Conservation (phyloP, 2,888 invertebrate species). For the Chorisops tibialis region DNA sequence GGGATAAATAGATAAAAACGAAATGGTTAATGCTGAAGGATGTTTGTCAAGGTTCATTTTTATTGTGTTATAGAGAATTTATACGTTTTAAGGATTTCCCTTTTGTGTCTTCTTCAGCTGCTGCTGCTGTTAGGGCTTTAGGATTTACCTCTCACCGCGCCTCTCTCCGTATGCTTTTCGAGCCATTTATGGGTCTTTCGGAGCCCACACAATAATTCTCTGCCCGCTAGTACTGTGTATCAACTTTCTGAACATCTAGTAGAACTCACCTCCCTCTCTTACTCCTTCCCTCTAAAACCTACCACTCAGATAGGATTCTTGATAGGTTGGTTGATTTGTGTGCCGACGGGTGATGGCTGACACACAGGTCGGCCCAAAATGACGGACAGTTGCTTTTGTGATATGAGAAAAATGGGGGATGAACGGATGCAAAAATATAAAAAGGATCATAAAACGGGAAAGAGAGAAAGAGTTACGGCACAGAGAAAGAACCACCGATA, state of each 20-base stretch:
- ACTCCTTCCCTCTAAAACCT: not conserved
- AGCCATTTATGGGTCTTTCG: too few species aligned
- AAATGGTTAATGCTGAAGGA: slow-evolving; percentile 32
- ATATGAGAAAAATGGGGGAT: too few species aligned
- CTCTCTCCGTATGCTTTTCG: not conserved
- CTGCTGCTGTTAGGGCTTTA: not conserved
- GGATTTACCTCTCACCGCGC: not conserved
- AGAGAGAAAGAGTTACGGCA: too few species aligned
- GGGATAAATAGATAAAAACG: slow-evolving; percentile 26
- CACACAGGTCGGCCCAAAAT: slow-evolving; percentile 13
- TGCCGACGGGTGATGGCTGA: slow-evolving; percentile 9
- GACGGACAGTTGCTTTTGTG: slow-evolving; percentile 4
- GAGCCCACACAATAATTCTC: not conserved
- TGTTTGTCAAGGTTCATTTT: slow-evolving; percentile 34
- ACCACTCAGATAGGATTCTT: not conserved
- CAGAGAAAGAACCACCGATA: too few species aligned
- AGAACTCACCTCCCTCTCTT: not conserved
- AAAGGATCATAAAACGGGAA: too few species aligned
- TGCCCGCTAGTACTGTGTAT: not conserved
- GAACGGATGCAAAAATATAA: too few species aligned
- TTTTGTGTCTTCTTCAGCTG: slow-evolving; percentile 19
- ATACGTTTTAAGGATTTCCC: slow-evolving; percentile 29
- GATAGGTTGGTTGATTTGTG: slow-evolving; percentile 23
- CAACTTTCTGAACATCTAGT: not conserved
- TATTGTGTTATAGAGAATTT: slow-evolving; percentile 33